phyloP scores from a whole-genome alignment of 2,113 vertebrate genomes.

The Tychaedon coryphoeus region DNA sequence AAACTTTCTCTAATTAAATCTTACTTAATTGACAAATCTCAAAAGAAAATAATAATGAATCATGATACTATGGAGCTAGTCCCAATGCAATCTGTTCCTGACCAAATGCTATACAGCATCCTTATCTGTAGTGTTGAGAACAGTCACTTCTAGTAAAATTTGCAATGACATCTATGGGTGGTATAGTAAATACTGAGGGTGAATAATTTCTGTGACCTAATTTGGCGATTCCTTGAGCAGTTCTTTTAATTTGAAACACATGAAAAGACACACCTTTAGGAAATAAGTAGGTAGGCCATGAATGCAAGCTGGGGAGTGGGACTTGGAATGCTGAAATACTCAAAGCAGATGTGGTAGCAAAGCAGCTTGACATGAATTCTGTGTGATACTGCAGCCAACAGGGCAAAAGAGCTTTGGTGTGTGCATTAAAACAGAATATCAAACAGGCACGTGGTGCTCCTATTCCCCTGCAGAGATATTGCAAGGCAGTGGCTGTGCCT shows the following conservation, averaged over 20 bases:
- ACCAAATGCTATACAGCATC: conserved; percentile 24
- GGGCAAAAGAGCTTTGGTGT: background rate
- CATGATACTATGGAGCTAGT: background rate
- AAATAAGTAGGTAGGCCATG: background rate
- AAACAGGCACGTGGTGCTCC: background rate
- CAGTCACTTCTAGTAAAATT: background rate
- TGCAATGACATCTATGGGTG: background rate
- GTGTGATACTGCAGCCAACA: background rate
- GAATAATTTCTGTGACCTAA: background rate
- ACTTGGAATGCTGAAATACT: background rate
- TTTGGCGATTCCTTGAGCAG: background rate
- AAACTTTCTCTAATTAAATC: conserved; percentile 33
- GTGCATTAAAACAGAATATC: background rate
- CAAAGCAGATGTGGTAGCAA: background rate
- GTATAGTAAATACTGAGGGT: background rate
- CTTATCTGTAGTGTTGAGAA: background rate
- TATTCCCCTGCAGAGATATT: background rate
- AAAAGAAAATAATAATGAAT: conserved; percentile 20
- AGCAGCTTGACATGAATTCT: background rate
- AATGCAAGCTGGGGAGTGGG: background rate
- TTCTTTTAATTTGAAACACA: background rate
- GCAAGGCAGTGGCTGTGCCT: background rate
- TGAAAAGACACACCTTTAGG: background rate
- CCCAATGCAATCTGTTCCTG: conserved; percentile 49
- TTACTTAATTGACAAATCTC: conserved; percentile 25